Base-by-base conservation (phyloP, 2,888 invertebrate species). In the Aphrophora alni region DNA sequence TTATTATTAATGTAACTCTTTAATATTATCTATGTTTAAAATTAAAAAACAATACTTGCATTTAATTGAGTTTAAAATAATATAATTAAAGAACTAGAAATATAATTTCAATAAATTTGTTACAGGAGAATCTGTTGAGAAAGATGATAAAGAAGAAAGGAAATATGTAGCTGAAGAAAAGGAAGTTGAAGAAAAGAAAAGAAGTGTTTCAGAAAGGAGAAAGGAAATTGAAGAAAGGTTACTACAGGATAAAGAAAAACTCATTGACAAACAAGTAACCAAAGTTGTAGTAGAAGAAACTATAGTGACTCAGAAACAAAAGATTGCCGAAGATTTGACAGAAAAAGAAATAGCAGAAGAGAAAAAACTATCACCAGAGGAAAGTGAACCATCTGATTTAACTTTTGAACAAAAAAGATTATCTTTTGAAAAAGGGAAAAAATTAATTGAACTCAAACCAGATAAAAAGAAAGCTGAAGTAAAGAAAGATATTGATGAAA, bases 131-230 rank as follows among this genome's bases (percentile, higher is more conserved):
- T 72, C 78, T 17, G 38, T 70, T 75, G 85, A 86, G 74, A 85
- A 84, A 82, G 89, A 88, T 84, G 91, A 91, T 85, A 88, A 89
- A 83, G 93, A 93, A 85, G 94, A 95, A 88, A 91, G 91, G 38
- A 95, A 95, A 87, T 95, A 95, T 87, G 93, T 93, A 0, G 95
- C 94, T 0, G 95, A 95, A 89, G 95, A 95, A 85, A 95, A 95
- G 87, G 92, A 91, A 81, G 89, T 93, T 4, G 90, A 93, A 0
- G 91, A 91, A 83, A 89, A 83, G 14, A 93, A 93, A 85, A n/a
- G n/a, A 92, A 92, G 83, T 93, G 94, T 95, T 38, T 93, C 93
- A n/a, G 95, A 95, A 87, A 89, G 94, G 84, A 92, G 94, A 83
- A 92, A 93, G 86, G 93, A 94, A 89, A 94, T 95, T 75, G 93